phyloP scores from a whole-genome alignment of 1,140 invertebrate species.

The Heliconius congener region DNA sequence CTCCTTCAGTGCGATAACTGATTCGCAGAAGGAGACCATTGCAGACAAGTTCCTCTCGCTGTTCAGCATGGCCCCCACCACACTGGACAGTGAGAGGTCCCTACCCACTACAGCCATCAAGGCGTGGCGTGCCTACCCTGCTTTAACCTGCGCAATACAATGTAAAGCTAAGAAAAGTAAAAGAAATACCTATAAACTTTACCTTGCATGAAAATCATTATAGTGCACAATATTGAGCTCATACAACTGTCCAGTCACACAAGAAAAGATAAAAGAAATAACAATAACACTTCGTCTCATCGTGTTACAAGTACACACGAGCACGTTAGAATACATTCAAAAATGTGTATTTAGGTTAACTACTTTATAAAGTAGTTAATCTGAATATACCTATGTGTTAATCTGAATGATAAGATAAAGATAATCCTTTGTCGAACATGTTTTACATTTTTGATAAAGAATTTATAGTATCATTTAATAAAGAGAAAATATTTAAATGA shows the following conservation, averaged over 20 bases:
- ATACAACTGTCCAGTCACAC: constrained; percentile 41
- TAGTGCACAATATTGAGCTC: constrained; percentile 85
- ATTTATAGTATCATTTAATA: not conserved
- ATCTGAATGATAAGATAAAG: not conserved
- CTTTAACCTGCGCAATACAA: not conserved
- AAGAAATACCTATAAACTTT: not conserved
- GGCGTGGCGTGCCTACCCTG: too few species aligned
- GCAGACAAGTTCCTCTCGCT: too few species aligned
- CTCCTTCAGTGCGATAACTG: too few species aligned
- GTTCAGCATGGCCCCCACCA: too few species aligned
- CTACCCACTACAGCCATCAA: too few species aligned
- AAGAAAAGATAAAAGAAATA: constrained; percentile 9
- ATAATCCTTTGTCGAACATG: not conserved
- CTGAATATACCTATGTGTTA: not conserved
- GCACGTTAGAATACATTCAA: not conserved
- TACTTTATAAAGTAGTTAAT: not conserved
- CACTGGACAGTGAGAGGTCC: too few species aligned
- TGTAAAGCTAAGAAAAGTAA: not conserved
- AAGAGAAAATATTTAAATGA: not conserved
- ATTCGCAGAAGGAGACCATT: too few species aligned
- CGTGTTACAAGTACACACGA: not conserved
- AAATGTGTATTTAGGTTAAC: not conserved
- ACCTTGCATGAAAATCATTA: constrained; percentile 14
- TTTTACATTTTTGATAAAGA: not conserved
- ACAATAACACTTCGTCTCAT: not conserved